Base-by-base conservation (phyloP, 2,113 vertebrate species). In the Pseudorasbora parva region DNA sequence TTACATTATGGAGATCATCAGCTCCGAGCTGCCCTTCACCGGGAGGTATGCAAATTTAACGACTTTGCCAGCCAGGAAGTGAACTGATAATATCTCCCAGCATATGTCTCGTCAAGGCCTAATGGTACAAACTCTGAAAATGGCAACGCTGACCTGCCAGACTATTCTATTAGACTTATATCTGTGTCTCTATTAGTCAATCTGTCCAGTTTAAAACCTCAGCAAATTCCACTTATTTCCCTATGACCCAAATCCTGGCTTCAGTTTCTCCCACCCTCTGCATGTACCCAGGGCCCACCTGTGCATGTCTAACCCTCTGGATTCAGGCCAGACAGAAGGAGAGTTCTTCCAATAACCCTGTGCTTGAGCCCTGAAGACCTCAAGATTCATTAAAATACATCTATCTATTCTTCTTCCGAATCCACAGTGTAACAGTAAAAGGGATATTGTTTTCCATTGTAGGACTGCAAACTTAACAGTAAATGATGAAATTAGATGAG, bases 51-150 rank as follows among this genome's bases (percentile, higher is more conserved):
- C 21, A 8, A 69, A 60, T 71, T 62, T 25, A 81, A 82, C 49
- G 12, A 83, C 69, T 77, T n/a, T 45, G 60, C 17, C 45, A 54
- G 37, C 23, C 49, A 54, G 43, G 19, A 75, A 57, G 21, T 21
- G 27, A 80, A 51, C 25, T 14, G 8, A 27, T 47, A 54, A 73
- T 64, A 45, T 43, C 30, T 66, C 66, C 23, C 4, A 62, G 66
- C 76, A 78, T n/a, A 73, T 49, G 78, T 51, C 19, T 69, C 41
- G 7, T 85, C 73, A 82, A 82, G 51, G 71, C 60, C 43, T 47
- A 19, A n/a, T 62, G 25, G 25, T 56, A 25, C 15, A 75, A 56
- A 41, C 75, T 41, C 54, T 23, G 9, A 57, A 41, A 77, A 77
- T n/a, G 71, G 43, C 71, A 47, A 21, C 5, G 1, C 19, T 73